These are phyloP conservation scores for Hydroisotoma schaefferi DNA, from an alignment of 2,888 invertebrate genomes.

Conservation along the genomic window DNA sequence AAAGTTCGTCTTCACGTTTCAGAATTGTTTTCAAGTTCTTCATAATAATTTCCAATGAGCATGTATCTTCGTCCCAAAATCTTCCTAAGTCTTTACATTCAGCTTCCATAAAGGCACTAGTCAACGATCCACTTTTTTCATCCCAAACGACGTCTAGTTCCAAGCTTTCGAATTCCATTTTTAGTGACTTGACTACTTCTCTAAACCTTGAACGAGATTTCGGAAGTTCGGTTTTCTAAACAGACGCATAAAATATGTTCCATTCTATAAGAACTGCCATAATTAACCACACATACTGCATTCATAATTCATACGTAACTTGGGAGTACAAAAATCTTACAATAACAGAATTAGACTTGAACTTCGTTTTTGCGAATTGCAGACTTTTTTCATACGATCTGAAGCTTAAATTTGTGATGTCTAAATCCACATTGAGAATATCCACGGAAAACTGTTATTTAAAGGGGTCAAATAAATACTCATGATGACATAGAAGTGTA, in stretches of 20 bases:
- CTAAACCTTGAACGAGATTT: slow-evolving; percentile 8
- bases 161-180: slow-evolving; percentile 41
- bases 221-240: slow-evolving; percentile 21
- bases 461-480: slow-evolving; percentile 8
- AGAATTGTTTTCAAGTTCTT: slow-evolving; percentile 41
- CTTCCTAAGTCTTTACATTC: slow-evolving; percentile 41
- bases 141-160: slow-evolving; percentile 44
- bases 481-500: background rate
- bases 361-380: slow-evolving; percentile 46
- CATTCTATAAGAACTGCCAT: slow-evolving; percentile 5
- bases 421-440: slow-evolving; percentile 44
- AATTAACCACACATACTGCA: slow-evolving; percentile 1
- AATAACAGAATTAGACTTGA: slow-evolving; percentile 42
- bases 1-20: slow-evolving; percentile 40
- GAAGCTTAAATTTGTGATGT: slow-evolving; percentile 44
- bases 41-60: slow-evolving; percentile 42
- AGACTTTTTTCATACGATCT: slow-evolving; percentile 44
- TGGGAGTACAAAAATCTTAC: slow-evolving; percentile 24
- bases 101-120: slow-evolving; percentile 41
- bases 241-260: background rate
- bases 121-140: slow-evolving; percentile 42
- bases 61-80: slow-evolving; percentile 41
- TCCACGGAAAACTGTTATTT: slow-evolving; percentile 37
- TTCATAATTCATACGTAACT: background rate
- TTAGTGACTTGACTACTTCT: slow-evolving; percentile 37